Conservation (phyloP, 2,113 vertebrate species). For the Myiagra hebetior region DNA sequence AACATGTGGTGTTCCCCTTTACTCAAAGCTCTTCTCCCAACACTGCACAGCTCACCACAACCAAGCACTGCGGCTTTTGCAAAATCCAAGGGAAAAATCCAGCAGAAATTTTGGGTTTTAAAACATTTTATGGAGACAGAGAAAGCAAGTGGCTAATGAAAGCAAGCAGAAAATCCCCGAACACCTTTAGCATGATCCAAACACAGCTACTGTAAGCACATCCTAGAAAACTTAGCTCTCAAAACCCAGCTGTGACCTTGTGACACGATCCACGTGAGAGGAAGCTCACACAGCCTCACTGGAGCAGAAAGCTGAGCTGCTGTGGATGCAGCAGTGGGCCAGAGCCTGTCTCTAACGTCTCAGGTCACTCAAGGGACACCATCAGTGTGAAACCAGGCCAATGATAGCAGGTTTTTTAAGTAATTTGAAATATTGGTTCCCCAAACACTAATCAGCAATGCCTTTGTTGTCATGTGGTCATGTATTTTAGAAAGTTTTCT, state of each 20-base stretch:
- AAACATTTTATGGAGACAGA: not conserved
- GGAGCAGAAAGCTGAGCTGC: not conserved
- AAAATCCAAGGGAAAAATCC: not conserved
- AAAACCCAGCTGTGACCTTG: not conserved
- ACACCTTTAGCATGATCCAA: not conserved
- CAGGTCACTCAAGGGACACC: not conserved
- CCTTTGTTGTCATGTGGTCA: not conserved
- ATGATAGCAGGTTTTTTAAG: not conserved
- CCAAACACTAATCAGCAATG: not conserved
- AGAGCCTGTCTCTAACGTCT: not conserved
- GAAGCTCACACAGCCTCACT: not conserved
- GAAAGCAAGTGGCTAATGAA: not conserved
- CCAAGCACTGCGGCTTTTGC: not conserved
- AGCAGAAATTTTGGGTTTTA: not conserved
- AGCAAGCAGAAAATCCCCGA: not conserved
- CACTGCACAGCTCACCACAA: not conserved
- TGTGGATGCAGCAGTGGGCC: not conserved
- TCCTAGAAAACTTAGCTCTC: not conserved
- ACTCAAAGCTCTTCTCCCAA: not conserved
- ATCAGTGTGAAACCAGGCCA: not conserved
- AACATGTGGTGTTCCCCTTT: not conserved
- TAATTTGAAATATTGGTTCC: not conserved
- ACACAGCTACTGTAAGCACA: not conserved
- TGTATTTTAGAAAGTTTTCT: not conserved
- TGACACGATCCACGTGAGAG: rapidly evolving